Percentiles rank a stretch among this genome's conserved stretches.
These are phyloP conservation scores for Takifugu ocellatus DNA, from an alignment of 2,797 vertebrate species.

Conservation along the genomic window DNA sequence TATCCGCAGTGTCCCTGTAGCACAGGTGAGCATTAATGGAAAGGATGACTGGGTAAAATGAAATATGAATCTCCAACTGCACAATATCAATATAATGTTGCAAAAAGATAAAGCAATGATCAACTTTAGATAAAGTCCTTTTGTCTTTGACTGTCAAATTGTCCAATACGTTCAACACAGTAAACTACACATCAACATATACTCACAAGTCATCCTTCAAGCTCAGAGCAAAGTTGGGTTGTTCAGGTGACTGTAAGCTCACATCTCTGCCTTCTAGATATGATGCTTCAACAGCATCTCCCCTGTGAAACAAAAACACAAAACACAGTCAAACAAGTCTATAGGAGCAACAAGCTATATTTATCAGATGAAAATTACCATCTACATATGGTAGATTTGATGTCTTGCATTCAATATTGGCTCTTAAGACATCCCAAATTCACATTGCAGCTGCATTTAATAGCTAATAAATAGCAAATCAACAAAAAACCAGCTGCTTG, in stretches of 20 bases:
- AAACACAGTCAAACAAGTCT: neutral
- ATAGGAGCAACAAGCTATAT: no score
- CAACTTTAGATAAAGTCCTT: neutral
- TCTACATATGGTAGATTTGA: no score
- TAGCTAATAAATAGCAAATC: no score
- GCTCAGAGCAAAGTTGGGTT: conserved; percentile 77
- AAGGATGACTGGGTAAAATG: neutral
- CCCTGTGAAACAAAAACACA: conserved; percentile 65
- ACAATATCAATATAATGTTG: no score
- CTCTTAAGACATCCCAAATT: no score
- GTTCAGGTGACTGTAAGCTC: conserved; percentile 50
- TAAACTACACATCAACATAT: neutral
- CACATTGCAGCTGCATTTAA: no score
- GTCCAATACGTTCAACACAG: neutral
- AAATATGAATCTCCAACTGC: no score
- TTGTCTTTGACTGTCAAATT: neutral
- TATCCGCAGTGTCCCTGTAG: conserved; percentile 70
- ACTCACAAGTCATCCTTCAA: conserved; percentile 87
- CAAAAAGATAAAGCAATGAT: no score
- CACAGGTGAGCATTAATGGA: neutral
- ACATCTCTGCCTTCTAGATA: conserved; percentile 76
- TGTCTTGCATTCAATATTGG: no score
- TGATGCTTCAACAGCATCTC: conserved; percentile 75
- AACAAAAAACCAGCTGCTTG: no score
- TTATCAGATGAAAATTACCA: no score